Evolutionary conservation across 2,888 invertebrate genomes (phyloP).

Genomic region (Lissocephala sabroskyi): DNA sequence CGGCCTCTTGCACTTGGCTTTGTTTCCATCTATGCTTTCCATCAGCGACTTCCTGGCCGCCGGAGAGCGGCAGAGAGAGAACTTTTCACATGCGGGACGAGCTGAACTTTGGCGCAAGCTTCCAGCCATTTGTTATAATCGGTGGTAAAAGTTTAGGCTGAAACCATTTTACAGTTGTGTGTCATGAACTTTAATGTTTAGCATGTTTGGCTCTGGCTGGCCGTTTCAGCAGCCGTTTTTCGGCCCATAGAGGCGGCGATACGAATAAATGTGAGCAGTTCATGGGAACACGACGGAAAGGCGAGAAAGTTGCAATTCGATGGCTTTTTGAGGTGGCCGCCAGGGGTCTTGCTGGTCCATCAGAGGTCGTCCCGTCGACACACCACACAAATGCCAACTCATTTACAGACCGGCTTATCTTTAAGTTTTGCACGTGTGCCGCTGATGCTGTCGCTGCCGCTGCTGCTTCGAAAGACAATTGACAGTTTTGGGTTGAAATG

Average conservation of each 20-base stretch:
- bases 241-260: conserved; percentile 41
- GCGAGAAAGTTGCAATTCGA: conserved; percentile 56
- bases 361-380: too few relatives aligned
- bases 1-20: conserved; percentile 37
- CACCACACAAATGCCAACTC: too few relatives aligned
- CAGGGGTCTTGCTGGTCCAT: too few relatives aligned
- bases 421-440: too few relatives aligned
- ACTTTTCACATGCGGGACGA: conserved; percentile 39
- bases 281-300: conserved; percentile 50
- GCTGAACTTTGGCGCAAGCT: conserved; percentile 58
- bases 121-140: conserved; percentile 54
- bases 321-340: too few relatives aligned
- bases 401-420: too few relatives aligned
- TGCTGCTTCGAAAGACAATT: too few relatives aligned
- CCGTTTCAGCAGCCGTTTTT: conserved; percentile 30
- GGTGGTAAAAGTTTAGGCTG: conserved; percentile 52
- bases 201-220: conserved; percentile 30
- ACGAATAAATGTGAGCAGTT: conserved; percentile 58
- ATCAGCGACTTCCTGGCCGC: conserved; percentile 29
- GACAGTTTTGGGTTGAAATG: conserved; percentile 56
- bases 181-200: conserved; percentile 59
- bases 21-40: conserved; percentile 37
- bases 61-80: neutral
- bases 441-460: too few relatives aligned
- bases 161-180: conserved; percentile 61